Evolutionary conservation across 2,797 vertebrate species (phyloP), one percentile per base, ranked within the genome.

Genomic region (Orestias chungarensis): DNA sequence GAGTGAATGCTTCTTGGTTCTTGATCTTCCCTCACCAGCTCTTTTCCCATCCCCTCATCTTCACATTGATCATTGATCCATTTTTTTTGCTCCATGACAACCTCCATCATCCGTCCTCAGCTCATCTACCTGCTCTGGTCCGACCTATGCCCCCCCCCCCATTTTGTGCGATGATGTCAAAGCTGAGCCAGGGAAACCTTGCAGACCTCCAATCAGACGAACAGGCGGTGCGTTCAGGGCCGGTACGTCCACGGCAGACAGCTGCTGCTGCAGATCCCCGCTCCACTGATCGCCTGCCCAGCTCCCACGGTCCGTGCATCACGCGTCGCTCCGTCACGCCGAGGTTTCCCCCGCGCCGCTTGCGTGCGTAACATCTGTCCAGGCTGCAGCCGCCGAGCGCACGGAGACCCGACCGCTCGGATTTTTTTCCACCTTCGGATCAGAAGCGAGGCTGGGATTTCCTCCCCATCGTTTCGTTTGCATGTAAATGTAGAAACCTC

Each of bases 291-390:
- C 84, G 82, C 82, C 85, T 80, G 78, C 82, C 74, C 87, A 79
- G 47, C 83, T 82, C 85, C 47, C 44, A 6, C 42, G 23, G 17
- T 18, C 43, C 33, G 18, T 33, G 20, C 44, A 49, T 66, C 86
- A 82, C 64, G 71, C 31, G 78, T 88, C 75, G 76, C 85, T 64
- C 89, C 92, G 93, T 94, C 93, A 93, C 66, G 66, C 78, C 50
- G 92, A 94, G 93, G 90, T 93, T 84, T 91, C 92, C 93, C 92
- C 90, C 91, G n/a, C 90, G 86, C 90, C 86, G 82, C 90, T n/a
- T 91, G 90, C 82, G 79, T 86, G 91, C 88, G 88, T 91, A 88
- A 89, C 90, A 82, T 87, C 91, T 88, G 83, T 87, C 86, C 87
- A 73, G 71, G 80, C n/a, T 90, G 87, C 88, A 78, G 87, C 86